A percentile compares a stretch with the other conserved stretches of the same genome.
Evolutionary conservation across 2,113 vertebrate genomes (phyloP).

Genomic region (Arothron firmamentum): DNA sequence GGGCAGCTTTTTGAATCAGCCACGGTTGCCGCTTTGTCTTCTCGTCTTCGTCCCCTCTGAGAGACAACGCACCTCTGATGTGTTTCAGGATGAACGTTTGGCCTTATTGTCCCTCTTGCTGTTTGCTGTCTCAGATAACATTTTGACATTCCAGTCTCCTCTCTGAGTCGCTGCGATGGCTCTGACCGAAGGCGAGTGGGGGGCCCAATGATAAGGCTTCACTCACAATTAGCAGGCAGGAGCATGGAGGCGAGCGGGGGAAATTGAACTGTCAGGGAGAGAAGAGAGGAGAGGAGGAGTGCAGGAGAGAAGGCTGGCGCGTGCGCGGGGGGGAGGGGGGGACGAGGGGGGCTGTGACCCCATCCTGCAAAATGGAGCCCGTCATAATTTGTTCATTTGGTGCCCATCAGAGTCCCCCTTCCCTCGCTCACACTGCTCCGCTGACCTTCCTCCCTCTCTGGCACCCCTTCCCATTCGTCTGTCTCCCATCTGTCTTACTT

Average conservation of each 20-base stretch:
- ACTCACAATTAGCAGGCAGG: slow-evolving; percentile 99
- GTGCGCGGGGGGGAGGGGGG: slow-evolving; percentile 75
- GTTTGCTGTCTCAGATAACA: slow-evolving; percentile 86
- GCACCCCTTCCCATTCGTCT: slow-evolving; percentile 36
- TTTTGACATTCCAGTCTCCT: slow-evolving; percentile 94
- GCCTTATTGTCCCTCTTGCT: slow-evolving; percentile 74
- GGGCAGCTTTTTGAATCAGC: too few relatives aligned
- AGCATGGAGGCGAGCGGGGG: slow-evolving; percentile 95
- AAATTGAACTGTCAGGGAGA: slow-evolving; percentile 99
- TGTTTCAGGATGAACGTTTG: slow-evolving; percentile 77
- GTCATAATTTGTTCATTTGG: slow-evolving; percentile 99
- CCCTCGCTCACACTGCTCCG: slow-evolving; percentile 85
- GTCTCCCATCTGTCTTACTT: slow-evolving; percentile 40
- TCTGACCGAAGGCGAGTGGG: slow-evolving; percentile 59
- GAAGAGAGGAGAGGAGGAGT: slow-evolving; percentile 75
- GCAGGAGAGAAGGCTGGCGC: slow-evolving; percentile 73
- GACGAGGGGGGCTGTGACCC: slow-evolving; percentile 58
- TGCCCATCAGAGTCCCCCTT: slow-evolving; percentile 95
- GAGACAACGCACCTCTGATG: slow-evolving; percentile 13
- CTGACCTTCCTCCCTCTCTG: slow-evolving; percentile 89
- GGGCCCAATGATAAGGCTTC: slow-evolving; percentile 97
- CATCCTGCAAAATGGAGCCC: slow-evolving; percentile 98
- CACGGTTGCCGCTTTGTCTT: not conserved
- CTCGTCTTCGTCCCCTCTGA: slow-evolving; percentile 8
- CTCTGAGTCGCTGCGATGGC: slow-evolving; percentile 74